Evolutionary conservation across 2,888 invertebrate species (phyloP).

Genomic region (Alentia gelatinosa): DNA sequence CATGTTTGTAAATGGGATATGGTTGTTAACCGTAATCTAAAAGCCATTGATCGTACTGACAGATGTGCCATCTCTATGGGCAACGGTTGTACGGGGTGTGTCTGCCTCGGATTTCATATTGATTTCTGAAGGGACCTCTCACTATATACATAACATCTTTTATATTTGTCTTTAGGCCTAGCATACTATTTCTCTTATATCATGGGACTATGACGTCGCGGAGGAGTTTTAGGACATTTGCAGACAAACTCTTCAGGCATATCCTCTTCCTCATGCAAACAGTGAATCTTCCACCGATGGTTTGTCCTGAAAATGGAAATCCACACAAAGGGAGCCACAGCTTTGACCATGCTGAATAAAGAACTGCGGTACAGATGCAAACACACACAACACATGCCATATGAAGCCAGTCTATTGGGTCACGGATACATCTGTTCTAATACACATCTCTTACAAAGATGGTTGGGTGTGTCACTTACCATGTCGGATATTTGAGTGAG

Average conservation of each 20-base stretch:
- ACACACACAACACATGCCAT: background rate
- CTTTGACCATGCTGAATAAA: background rate
- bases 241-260: background rate
- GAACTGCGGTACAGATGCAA: background rate
- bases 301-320: background rate
- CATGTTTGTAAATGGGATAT: no score
- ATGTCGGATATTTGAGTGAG: constrained; percentile 78
- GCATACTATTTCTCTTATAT: no score
- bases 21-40: no score
- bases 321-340: background rate
- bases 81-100: no score
- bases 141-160: no score
- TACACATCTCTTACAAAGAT: background rate
- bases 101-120: no score
- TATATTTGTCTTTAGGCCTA: no score
- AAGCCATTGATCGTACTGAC: no score
- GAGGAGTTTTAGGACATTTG: background rate
- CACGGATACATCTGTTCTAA: background rate
- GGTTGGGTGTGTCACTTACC: constrained; percentile 75
- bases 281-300: background rate
- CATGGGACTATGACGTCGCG: no score
- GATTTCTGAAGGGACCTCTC: no score
- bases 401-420: background rate
- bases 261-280: no score
- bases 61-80: no score